These are phyloP conservation scores for Palythoa heliodiscus DNA, from an alignment of 92 coral and sea anemone genomes.

Conservation along the genomic window DNA sequence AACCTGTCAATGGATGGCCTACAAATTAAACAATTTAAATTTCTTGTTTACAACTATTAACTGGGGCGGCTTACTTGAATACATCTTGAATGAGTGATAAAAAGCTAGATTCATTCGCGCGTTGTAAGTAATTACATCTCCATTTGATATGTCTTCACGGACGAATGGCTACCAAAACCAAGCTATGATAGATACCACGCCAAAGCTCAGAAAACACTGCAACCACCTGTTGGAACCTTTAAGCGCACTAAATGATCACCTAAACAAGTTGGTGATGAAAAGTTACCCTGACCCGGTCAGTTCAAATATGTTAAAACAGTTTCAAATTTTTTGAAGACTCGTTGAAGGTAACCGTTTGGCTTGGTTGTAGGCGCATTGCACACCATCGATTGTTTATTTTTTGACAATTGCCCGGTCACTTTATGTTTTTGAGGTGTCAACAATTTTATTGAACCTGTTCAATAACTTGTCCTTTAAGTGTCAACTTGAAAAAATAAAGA, in stretches of 20 bases:
- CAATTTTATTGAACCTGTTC: constrained; percentile 18
- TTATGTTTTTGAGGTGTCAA: constrained; percentile 3
- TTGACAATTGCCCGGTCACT: not conserved
- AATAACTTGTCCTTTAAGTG: not conserved
- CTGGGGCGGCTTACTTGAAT: constrained; percentile 16
- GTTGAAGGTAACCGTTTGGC: not conserved
- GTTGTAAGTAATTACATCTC: constrained; percentile 24
- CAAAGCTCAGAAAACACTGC: not conserved
- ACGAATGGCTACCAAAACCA: not conserved
- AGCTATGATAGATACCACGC: not conserved
- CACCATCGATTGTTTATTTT: not conserved
- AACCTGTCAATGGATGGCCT: not conserved
- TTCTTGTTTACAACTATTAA: not conserved
- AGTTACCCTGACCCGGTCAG: not conserved
- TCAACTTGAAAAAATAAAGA: not conserved
- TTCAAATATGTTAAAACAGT: not conserved
- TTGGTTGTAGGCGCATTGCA: not conserved
- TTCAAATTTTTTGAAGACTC: not conserved
- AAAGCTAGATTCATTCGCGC: not conserved
- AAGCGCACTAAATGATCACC: not conserved
- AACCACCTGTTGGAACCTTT: constrained; percentile 18
- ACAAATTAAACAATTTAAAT: not conserved
- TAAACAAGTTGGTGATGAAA: not conserved
- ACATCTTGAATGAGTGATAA: constrained; percentile 29
- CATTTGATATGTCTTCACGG: constrained; percentile 13